These are phyloP conservation scores for Ericerus pela DNA, from an alignment of 1,140 invertebrate genomes.

Conservation along the genomic window DNA sequence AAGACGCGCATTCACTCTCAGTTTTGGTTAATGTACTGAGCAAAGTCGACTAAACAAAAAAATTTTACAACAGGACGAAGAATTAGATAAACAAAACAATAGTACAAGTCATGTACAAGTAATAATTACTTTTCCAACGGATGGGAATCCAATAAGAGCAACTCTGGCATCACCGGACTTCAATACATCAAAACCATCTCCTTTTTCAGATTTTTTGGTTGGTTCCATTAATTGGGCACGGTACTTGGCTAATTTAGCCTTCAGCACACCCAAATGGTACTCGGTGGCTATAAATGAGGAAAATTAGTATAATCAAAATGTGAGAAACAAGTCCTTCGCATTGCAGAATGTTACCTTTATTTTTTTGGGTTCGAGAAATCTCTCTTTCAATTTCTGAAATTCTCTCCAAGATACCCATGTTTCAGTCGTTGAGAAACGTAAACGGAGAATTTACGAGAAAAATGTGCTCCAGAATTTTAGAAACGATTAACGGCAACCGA, in stretches of 20 bases:
- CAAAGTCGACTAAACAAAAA: slow-evolving; percentile 60
- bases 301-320: neutral
- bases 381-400: slow-evolving; percentile 96
- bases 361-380: slow-evolving; percentile 97
- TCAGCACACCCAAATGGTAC: slow-evolving; percentile 94
- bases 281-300: slow-evolving; percentile 69
- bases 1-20: slow-evolving; percentile 88
- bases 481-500: no score
- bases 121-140: slow-evolving; percentile 65
- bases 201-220: slow-evolving; percentile 87
- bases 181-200: slow-evolving; percentile 98
- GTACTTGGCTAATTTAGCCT: slow-evolving; percentile 98
- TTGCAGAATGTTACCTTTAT: slow-evolving; percentile 65
- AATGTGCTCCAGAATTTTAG: no score
- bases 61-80: neutral
- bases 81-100: neutral
- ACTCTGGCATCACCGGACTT: slow-evolving; percentile 98
- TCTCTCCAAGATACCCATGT: slow-evolving; percentile 94
- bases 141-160: slow-evolving; percentile 94
- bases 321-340: neutral
- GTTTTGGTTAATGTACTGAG: slow-evolving; percentile 86
- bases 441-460: no score
- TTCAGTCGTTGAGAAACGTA: no score
- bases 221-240: slow-evolving; percentile 89
- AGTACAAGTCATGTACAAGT: neutral